A percentile compares a stretch with the other conserved stretches of the same genome.
phyloP scores from a whole-genome alignment of 1,140 invertebrate species.

The Bilobella aurantiaca region DNA sequence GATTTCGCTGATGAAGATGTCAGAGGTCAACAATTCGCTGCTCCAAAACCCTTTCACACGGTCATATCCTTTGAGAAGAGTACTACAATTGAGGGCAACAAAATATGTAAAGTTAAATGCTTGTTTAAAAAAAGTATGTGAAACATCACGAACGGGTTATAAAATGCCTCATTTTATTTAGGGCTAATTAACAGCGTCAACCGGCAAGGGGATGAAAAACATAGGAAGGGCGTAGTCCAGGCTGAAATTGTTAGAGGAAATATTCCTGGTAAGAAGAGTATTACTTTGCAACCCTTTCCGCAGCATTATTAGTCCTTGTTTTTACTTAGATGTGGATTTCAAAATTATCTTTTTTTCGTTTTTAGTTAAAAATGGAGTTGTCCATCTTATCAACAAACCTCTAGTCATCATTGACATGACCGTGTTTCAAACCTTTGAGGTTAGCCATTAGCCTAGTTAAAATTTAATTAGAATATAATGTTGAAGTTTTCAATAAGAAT shows the following conservation, averaged over 20 bases:
- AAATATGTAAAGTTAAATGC: constrained; percentile 64
- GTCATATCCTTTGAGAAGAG: too few relatives aligned
- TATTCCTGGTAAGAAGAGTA: constrained; percentile 81
- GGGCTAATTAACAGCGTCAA: constrained; percentile 73
- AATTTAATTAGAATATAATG: too few relatives aligned
- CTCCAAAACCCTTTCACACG: too few relatives aligned
- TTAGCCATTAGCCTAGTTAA: too few relatives aligned
- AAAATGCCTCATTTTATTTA: constrained; percentile 37
- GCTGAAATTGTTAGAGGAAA: constrained; percentile 77
- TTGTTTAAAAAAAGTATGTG: constrained; percentile 56
- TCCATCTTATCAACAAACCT: constrained; percentile 79
- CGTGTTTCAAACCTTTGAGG: constrained; percentile 71
- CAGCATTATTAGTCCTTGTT: too few relatives aligned
- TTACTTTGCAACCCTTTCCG: constrained; percentile 41
- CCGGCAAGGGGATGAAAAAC: constrained; percentile 55
- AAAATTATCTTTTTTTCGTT: background rate
- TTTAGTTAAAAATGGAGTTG: constrained; percentile 70
- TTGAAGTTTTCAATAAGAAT: too few relatives aligned
- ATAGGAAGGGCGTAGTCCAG: constrained; percentile 68
- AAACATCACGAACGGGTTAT: constrained; percentile 43
- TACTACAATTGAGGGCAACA: constrained; percentile 57
- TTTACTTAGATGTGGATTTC: background rate
- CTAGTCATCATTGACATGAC: constrained; percentile 78
- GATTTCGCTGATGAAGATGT: constrained; percentile 72
- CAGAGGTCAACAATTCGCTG: too few relatives aligned